A percentile compares a stretch with the other conserved stretches of the same genome.
Conservation (phyloP, 2,888 invertebrate species). For the Amphimallon solstitiale region DNA sequence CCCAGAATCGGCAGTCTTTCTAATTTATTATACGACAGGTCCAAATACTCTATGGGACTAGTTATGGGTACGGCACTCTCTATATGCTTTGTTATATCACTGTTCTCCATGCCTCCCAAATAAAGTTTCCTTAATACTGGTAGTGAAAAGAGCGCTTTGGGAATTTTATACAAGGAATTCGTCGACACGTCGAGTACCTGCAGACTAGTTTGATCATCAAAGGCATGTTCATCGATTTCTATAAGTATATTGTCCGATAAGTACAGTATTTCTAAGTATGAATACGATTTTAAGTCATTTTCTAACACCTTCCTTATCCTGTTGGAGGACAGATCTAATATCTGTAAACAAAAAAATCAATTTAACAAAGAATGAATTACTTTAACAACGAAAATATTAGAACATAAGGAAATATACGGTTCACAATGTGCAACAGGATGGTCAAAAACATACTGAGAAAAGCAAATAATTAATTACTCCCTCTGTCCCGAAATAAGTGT, state of each 20-base stretch:
- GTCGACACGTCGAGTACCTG: conserved; percentile 56
- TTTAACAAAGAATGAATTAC: background rate
- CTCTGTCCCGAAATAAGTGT: too few relatives aligned
- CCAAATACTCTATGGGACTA: conserved; percentile 56
- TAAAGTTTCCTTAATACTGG: conserved; percentile 57
- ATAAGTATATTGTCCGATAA: conserved; percentile 57
- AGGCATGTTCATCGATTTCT: conserved; percentile 54
- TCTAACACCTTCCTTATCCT: conserved; percentile 55
- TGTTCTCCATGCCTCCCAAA: conserved; percentile 57
- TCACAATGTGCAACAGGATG: too few relatives aligned
- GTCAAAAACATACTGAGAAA: too few relatives aligned
- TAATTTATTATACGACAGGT: conserved; percentile 55
- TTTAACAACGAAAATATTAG: too few relatives aligned
- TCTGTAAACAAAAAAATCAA: conserved; percentile 48
- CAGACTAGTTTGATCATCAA: conserved; percentile 52
- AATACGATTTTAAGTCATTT: conserved; percentile 54
- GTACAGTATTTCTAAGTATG: conserved; percentile 56
- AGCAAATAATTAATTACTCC: too few relatives aligned
- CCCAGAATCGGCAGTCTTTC: conserved; percentile 49
- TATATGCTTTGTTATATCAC: conserved; percentile 55
- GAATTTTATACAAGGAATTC: conserved; percentile 54
- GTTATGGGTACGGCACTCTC: conserved; percentile 54
- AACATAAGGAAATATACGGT: too few relatives aligned
- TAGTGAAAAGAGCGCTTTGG: conserved; percentile 55
- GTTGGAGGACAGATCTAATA: conserved; percentile 57